A percentile compares a stretch with the other conserved stretches of the same genome.
These are phyloP conservation scores for Caenorhabditis becei DNA, from an alignment of 2,888 invertebrate species.

Conservation along the genomic window DNA sequence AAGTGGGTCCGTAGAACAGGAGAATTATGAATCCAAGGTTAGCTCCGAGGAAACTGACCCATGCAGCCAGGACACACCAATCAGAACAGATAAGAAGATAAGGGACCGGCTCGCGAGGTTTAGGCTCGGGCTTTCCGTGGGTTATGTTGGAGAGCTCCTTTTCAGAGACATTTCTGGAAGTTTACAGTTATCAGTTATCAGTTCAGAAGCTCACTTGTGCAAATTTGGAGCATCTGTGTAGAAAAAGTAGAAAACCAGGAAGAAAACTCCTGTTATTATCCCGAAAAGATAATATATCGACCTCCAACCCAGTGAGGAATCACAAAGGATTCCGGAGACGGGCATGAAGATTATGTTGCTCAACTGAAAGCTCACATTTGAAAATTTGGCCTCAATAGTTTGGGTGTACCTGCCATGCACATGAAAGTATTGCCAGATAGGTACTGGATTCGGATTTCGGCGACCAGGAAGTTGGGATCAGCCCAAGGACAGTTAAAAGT, in stretches of 20 bases:
- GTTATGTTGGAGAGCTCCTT: constrained; percentile 31
- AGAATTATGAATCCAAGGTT: constrained; percentile 69
- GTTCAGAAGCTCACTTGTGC: constrained; percentile 23
- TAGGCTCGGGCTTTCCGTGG: constrained; percentile 22
- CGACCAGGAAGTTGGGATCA: constrained; percentile 40
- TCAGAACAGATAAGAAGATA: constrained; percentile 56
- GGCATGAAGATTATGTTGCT: constrained; percentile 57
- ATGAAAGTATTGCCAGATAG: constrained; percentile 40
- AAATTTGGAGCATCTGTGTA: constrained; percentile 44
- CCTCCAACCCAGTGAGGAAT: constrained; percentile 50
- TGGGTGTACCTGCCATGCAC: constrained; percentile 30
- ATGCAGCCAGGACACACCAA: constrained; percentile 34
- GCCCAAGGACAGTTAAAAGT: constrained; percentile 34
- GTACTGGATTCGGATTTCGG: constrained; percentile 48
- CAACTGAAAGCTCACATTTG: constrained; percentile 31
- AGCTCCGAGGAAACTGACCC: constrained; percentile 63
- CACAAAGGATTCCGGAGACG: constrained; percentile 52
- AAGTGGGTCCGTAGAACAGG: constrained; percentile 69
- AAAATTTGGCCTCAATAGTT: not conserved
- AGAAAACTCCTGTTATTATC: constrained; percentile 30
- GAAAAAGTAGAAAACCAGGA: constrained; percentile 40
- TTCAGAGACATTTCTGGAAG: constrained; percentile 44
- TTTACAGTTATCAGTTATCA: not conserved
- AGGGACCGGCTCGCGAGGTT: constrained; percentile 47
- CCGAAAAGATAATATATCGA: constrained; percentile 54